Base-by-base conservation (phyloP, 2,113 vertebrate species). In the Copsychus sechellarum region DNA sequence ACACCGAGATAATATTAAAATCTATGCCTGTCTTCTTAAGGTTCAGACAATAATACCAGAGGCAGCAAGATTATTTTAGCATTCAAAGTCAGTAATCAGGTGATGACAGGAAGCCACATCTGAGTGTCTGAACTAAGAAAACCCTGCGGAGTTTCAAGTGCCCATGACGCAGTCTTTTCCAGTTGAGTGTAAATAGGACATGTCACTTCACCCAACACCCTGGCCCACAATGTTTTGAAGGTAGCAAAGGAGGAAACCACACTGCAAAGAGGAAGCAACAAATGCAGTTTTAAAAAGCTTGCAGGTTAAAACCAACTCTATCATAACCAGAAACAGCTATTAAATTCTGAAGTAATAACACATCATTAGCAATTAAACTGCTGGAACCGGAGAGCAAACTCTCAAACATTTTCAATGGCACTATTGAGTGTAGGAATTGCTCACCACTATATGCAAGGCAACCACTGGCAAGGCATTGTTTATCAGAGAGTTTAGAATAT, bases 181-280 rank as follows among this genome's bases (percentile, higher is more conserved):
- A 94, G 7, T 0, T 2, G 13, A 71, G 90, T 81, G 61, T 69
- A 95, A 96, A 96, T 90, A 95, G 90, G 82, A 78, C 88, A 95
- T 77, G 85, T 84, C 86, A 93, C 81, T 80, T 95, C 93, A 88
- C 82, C 85, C 69, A 77, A 65, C 85, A 86, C 38, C 62, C 61
- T 0, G 0, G 72, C 92, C 96, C 94, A 88, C 92, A 93, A 53
- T 67, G 50, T 93, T 95, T 90, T 94, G 86, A 92, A 92, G 65
- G 92, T 50, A 88, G 90, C 36, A 94, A 88, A 93, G 86, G 48
- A 94, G 95, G 94, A 97, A 97, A 96, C 93, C 95, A 81, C 95
- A 76, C 4, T 61, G 72, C 82, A 86, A 71, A 95, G 76, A 92
- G 93, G 95, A 96, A 96, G 80, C 48, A 4, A 90, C 93, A 88